Conservation (phyloP, 2,113 vertebrate species). For the Gobius niger region DNA sequence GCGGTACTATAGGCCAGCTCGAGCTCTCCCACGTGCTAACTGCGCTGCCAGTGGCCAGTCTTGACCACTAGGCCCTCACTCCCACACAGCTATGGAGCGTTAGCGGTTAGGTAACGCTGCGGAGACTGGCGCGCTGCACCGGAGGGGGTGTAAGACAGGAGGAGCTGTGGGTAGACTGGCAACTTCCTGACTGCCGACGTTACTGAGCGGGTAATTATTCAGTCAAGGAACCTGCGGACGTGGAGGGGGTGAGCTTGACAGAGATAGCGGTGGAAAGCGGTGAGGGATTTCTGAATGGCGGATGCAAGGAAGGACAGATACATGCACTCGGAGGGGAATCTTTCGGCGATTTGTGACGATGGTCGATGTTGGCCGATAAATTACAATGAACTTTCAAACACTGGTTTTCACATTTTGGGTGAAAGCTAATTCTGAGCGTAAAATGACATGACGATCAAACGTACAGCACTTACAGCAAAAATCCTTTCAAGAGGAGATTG, state of each 20-base stretch:
- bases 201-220: constrained; percentile 19
- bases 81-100: constrained; percentile 65
- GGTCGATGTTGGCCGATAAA: too few relatives aligned
- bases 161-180: constrained; percentile 61
- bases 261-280: not conserved
- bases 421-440: too few relatives aligned
- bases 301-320: not conserved
- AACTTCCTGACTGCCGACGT: constrained; percentile 29
- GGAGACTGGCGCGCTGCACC: constrained; percentile 61
- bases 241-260: not conserved
- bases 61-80: constrained; percentile 68
- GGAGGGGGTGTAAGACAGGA: constrained; percentile 64
- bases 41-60: constrained; percentile 60
- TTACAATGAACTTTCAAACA: too few relatives aligned
- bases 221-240: constrained; percentile 22
- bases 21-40: constrained; percentile 70
- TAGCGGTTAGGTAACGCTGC: constrained; percentile 64
- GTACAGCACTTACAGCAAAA: too few relatives aligned
- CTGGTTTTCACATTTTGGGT: too few relatives aligned
- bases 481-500: too few relatives aligned
- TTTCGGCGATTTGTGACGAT: too few relatives aligned
- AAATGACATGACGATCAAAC: too few relatives aligned
- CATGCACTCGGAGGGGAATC: too few relatives aligned
- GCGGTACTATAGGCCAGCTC: constrained; percentile 51
- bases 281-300: not conserved